phyloP scores from a whole-genome alignment of 2,797 vertebrate species.

The Australoheros facetus region DNA sequence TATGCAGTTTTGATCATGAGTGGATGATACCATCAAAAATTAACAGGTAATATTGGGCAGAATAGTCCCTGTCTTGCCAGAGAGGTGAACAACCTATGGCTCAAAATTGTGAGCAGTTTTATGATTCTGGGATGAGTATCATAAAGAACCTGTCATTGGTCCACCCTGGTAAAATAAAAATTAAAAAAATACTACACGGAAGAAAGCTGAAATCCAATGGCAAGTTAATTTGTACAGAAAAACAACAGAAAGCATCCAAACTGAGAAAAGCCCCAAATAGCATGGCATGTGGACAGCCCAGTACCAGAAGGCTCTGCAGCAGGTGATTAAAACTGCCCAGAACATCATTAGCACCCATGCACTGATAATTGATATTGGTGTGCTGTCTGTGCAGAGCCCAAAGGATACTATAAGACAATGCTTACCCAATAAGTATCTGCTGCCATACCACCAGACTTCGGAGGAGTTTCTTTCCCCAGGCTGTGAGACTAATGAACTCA shows the following conservation, averaged over 20 bases:
- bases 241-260: slow-evolving; percentile 1
- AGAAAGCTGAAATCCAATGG: neutral
- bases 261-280: neutral
- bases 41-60: neutral
- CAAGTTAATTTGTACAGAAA: neutral
- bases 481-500: neutral
- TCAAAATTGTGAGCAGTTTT: neutral
- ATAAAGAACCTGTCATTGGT: neutral
- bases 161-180: neutral
- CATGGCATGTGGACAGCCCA: neutral
- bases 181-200: neutral
- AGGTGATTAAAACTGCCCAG: neutral
- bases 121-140: neutral
- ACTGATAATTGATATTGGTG: neutral
- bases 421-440: neutral
- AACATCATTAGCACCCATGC: slow-evolving; percentile 1
- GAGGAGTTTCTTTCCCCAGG: neutral
- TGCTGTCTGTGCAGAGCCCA: neutral
- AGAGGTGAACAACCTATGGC: neutral
- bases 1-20: neutral
- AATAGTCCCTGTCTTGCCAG: neutral
- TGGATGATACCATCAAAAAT: neutral
- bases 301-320: neutral
- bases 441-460: neutral
- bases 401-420: neutral